Conservation (phyloP, 2,113 vertebrate species). For the Paramisgurnus dabryanus region DNA sequence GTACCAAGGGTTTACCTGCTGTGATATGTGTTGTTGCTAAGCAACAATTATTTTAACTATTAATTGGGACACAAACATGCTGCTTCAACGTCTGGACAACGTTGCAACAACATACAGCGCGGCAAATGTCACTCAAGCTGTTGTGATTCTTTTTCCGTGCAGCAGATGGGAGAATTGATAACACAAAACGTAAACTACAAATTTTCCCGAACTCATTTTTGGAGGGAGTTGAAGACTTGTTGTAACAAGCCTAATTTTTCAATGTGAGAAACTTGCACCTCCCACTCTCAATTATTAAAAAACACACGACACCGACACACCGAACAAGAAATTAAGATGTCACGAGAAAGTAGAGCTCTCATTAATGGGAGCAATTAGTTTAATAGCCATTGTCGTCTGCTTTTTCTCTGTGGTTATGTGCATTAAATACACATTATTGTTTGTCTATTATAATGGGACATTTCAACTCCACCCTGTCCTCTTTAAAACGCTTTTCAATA, state of each 20-base stretch:
- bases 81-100: background rate
- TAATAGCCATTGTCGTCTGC: constrained; percentile 5
- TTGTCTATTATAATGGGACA: too few species aligned
- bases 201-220: constrained; percentile 13
- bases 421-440: background rate
- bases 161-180: constrained; percentile 43
- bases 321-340: background rate
- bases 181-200: background rate
- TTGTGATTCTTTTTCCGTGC: background rate
- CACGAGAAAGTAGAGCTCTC: background rate
- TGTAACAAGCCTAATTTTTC: constrained; percentile 5
- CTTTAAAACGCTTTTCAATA: too few species aligned
- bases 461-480: too few species aligned
- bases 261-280: constrained; percentile 42
- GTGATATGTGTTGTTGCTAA: background rate
- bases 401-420: background rate
- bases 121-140: background rate
- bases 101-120: background rate
- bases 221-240: constrained; percentile 32
- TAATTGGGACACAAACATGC: background rate
- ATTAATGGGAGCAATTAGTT: constrained; percentile 30
- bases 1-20: background rate
- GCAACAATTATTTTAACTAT: background rate
- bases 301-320: constrained; percentile 5
- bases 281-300: constrained; percentile 31